phyloP scores from a whole-genome alignment of 2,888 invertebrate genomes.

The Vesta saturnalis region DNA sequence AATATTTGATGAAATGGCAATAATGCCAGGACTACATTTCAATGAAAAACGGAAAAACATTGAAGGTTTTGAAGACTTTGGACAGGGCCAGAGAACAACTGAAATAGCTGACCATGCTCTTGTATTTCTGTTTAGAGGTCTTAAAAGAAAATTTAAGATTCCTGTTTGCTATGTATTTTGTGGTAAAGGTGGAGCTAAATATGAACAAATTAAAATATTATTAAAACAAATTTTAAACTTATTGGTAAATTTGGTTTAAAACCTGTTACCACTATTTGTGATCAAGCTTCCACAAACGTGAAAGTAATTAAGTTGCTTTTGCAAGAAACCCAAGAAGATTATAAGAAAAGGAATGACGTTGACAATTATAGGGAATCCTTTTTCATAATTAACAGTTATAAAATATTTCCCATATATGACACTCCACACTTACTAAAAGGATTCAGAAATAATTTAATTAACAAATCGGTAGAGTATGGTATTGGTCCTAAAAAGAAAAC shows the following conservation, averaged over 20 bases:
- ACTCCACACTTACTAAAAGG: slow-evolving; percentile 35
- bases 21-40: neutral
- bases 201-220: neutral
- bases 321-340: slow-evolving; percentile 21
- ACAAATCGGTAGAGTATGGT: too few relatives aligned
- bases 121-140: slow-evolving; percentile 32
- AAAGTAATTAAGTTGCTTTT: slow-evolving; percentile 20
- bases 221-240: neutral
- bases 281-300: slow-evolving; percentile 24
- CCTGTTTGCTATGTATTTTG: neutral
- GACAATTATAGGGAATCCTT: slow-evolving; percentile 12
- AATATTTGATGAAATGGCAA: slow-evolving; percentile 2
- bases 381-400: slow-evolving; percentile 30
- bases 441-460: slow-evolving; percentile 24
- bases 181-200: neutral
- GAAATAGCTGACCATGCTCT: slow-evolving; percentile 33
- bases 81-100: neutral
- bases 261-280: slow-evolving; percentile 34
- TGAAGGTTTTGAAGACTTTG: slow-evolving; percentile 30
- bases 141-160: neutral
- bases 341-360: too few relatives aligned
- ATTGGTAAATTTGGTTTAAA: slow-evolving; percentile 26
- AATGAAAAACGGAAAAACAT: slow-evolving; percentile 24
- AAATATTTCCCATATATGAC: slow-evolving; percentile 31
- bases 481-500: slow-evolving; percentile 21